These are phyloP conservation scores for Morpho helenor DNA, from an alignment of 2,888 invertebrate species.

Conservation along the genomic window DNA sequence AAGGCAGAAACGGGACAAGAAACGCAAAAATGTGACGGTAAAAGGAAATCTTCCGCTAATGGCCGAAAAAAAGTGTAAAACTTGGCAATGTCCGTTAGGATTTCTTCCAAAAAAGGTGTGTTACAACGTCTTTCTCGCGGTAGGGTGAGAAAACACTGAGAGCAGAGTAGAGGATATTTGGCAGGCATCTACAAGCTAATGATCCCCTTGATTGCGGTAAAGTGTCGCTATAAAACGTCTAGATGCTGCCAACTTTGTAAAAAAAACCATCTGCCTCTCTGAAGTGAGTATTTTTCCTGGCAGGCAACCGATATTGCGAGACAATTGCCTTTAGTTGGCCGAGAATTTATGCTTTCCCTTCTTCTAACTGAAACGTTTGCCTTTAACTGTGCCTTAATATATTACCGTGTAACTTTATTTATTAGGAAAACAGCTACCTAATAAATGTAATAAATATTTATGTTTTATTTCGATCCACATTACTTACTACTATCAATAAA, in stretches of 20 bases:
- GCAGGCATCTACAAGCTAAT: constrained; percentile 75
- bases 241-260: constrained; percentile 73
- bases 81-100: constrained; percentile 53
- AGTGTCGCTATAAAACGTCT: constrained; percentile 75
- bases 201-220: constrained; percentile 77
- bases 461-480: too few relatives aligned
- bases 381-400: too few relatives aligned
- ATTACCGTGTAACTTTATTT: too few relatives aligned
- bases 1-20: neutral
- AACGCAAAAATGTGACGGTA: constrained; percentile 5
- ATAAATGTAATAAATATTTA: too few relatives aligned
- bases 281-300: constrained; percentile 74
- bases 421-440: too few relatives aligned
- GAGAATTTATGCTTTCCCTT: constrained; percentile 57
- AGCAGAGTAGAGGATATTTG: constrained; percentile 71
- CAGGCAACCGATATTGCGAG: constrained; percentile 65
- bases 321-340: constrained; percentile 68
- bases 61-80: constrained; percentile 35
- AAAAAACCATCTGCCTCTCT: constrained; percentile 61
- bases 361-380: constrained; percentile 27
- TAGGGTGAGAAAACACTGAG: constrained; percentile 66
- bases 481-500: too few relatives aligned
- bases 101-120: constrained; percentile 62
- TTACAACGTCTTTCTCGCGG: constrained; percentile 60
- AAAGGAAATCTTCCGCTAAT: constrained; percentile 17